Conservation (phyloP, 2,797 vertebrate species). For the Lepus townsendii region DNA sequence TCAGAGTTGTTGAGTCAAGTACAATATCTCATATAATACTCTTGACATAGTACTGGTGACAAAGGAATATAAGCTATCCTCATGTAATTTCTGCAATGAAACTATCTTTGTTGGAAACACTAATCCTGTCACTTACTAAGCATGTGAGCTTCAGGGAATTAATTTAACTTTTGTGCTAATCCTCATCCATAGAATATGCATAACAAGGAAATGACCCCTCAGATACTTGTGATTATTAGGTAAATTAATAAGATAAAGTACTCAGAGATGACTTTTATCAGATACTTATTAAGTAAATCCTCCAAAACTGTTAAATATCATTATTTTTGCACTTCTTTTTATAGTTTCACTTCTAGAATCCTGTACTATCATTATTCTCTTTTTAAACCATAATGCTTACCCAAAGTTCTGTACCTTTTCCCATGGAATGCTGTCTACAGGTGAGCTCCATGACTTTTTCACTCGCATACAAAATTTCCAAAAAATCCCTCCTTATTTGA, state of each 20-base stretch:
- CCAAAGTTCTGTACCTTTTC: background rate
- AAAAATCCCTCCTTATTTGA: background rate
- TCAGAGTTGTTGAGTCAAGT: background rate
- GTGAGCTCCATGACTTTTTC: background rate
- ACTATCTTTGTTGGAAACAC: background rate
- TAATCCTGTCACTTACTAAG: background rate
- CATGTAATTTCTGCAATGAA: background rate
- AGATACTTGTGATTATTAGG: background rate
- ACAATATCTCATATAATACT: background rate
- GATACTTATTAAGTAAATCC: background rate
- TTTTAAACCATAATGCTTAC: background rate
- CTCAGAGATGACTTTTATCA: background rate
- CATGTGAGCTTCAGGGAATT: background rate
- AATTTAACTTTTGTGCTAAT: background rate
- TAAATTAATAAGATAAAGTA: background rate
- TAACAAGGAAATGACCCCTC: background rate
- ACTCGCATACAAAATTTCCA: background rate
- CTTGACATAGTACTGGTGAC: background rate
- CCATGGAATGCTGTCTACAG: background rate
- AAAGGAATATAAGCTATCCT: background rate
- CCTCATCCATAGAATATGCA: background rate
- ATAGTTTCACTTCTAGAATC: constrained; percentile 2
- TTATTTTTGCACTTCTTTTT: constrained; percentile 17
- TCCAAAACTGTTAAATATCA: background rate
- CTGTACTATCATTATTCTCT: background rate